These are phyloP conservation scores for Acestrorhynchus altus DNA, from an alignment of 2,797 vertebrate genomes.

Conservation along the genomic window DNA sequence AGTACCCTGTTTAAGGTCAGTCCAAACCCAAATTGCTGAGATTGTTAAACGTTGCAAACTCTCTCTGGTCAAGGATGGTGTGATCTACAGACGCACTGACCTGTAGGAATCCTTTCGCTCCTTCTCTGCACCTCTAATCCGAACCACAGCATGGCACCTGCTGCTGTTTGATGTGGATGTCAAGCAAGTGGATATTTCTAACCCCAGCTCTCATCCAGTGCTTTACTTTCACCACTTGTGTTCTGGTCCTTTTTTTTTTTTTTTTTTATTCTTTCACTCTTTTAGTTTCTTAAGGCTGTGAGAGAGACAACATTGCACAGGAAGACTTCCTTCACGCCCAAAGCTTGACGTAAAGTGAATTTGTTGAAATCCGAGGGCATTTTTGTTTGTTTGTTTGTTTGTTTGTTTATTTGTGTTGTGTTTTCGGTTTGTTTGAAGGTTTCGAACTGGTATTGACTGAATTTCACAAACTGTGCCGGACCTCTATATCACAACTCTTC, in stretches of 20 bases:
- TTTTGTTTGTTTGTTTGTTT: constrained; percentile 28
- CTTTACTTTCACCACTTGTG: constrained; percentile 82
- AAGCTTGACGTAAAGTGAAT: constrained; percentile 32
- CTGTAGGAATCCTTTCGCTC: constrained; percentile 69
- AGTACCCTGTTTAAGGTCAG: constrained; percentile 51
- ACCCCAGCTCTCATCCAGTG: constrained; percentile 88
- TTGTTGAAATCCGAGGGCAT: constrained; percentile 8
- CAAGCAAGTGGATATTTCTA: constrained; percentile 98
- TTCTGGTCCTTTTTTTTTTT: constrained; percentile 73
- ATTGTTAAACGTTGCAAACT: constrained; percentile 85
- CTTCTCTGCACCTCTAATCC: constrained; percentile 72
- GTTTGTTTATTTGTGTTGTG: constrained; percentile 53
- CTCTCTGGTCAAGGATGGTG: constrained; percentile 75
- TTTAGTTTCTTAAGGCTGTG: constrained; percentile 84
- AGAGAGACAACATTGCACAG: constrained; percentile 94
- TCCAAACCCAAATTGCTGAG: constrained; percentile 72
- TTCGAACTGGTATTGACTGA: constrained; percentile 72
- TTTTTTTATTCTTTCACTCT: constrained; percentile 75
- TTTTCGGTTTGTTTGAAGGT: constrained; percentile 60
- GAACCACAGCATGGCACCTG: constrained; percentile 79
- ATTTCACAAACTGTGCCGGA: constrained; percentile 82
- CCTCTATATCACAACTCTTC: constrained; percentile 65
- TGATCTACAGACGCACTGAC: constrained; percentile 64
- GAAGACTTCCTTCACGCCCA: constrained; percentile 83
- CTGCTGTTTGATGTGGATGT: constrained; percentile 92